Evolutionary conservation across 2,888 invertebrate genomes (phyloP), one percentile per base, ranked within the genome.

Genomic region (Allygus modestus): DNA sequence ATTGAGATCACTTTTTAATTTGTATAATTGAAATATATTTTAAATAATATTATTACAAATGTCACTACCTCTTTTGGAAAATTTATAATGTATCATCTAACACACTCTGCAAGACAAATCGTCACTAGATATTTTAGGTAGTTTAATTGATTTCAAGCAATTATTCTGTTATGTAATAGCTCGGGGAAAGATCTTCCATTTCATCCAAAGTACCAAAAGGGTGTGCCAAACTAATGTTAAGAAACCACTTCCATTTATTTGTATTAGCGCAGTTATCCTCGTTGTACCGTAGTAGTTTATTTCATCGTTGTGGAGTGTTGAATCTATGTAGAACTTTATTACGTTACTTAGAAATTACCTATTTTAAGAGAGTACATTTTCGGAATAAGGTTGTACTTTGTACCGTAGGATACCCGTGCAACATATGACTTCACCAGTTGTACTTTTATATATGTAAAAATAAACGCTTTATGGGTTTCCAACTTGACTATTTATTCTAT

Each of bases 391-490:
- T 77, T 77, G 77, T 77, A 77, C 77, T 77, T 77, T 77, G 77
- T 77, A 77, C n/a, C 37, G 37, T 77, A 77, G 77, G 12, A 41
- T 20, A 73, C 37, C 77, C 26, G 51, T 77, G 31, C 77, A 77
- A 77, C 77, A 51, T 12, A 46, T 61, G 41, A 46, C 82, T 82
- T 69, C 37, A 28, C 65, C 65, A 23, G 82, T 82, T 82, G 82
- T 82, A 82, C 82, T 82, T 82, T 82, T 82, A 82, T 81, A 81
- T 82, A 69, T 69, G 82, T 82, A 65, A 69, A 69, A 82, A 69
- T 82, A 82, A 82, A 82, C 12, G 82, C 82, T 82, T 61, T 82
- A 43, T 69, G 65, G 82, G 51, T 77, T 77, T 77, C 77, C 77
- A 77, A 7, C 28, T 37, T 9, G 2, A 4, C 9, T n/a, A 37